A percentile compares a stretch with the other conserved stretches of the same genome.
These are phyloP conservation scores for Heptranchias perlo DNA, from an alignment of 2,113 vertebrate species.

Conservation along the genomic window DNA sequence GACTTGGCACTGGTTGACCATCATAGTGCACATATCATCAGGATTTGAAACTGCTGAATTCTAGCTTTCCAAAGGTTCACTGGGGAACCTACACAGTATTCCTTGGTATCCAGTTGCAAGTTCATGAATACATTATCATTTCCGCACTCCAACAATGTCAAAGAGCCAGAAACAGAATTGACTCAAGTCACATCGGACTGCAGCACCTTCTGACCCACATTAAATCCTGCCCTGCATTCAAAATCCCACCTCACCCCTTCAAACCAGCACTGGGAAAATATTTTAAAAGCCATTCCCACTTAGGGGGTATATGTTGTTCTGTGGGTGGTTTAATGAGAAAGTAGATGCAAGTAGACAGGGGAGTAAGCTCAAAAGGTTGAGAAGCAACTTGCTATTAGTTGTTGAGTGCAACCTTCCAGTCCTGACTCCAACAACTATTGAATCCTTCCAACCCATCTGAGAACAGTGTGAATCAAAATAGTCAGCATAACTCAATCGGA, in stretches of 20 bases:
- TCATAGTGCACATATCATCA: background rate
- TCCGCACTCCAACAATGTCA: background rate
- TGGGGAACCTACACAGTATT: background rate
- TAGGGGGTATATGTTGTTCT: background rate
- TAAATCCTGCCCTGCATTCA: background rate
- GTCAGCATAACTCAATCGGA: background rate
- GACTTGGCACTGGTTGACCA: background rate
- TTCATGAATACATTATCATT: background rate
- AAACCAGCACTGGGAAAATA: background rate
- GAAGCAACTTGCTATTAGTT: background rate
- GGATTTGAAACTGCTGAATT: background rate
- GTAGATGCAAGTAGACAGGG: background rate
- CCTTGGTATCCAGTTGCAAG: background rate
- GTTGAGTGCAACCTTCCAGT: background rate
- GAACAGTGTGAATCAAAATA: background rate
- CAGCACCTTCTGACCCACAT: background rate
- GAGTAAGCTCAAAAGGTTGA: background rate
- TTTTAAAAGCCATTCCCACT: background rate
- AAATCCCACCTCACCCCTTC: background rate
- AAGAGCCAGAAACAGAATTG: background rate
- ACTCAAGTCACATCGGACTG: background rate
- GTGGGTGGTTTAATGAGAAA: background rate
- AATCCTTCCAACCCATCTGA: background rate
- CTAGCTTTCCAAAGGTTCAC: background rate
- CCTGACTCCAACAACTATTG: background rate